A percentile compares a stretch with the other conserved stretches of the same genome.
Conservation (phyloP, 53 echinoderm and acorn worm species). For the Arbacia lixula region DNA sequence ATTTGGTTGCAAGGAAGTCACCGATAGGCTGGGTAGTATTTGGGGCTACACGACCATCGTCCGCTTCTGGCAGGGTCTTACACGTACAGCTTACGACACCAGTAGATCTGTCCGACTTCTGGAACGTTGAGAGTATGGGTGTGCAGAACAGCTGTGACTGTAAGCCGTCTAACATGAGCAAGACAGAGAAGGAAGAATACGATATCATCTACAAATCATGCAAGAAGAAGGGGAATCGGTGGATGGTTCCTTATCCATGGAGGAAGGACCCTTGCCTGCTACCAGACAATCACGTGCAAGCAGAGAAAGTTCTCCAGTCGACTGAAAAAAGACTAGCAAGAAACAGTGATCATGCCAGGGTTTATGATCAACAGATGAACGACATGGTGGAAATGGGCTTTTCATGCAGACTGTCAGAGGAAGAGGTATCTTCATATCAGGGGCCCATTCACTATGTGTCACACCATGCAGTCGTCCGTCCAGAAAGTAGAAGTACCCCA, state of each 20-base stretch:
- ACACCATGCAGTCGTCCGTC: slow-evolving; percentile 64
- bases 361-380: slow-evolving; percentile 55
- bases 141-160: slow-evolving; percentile 38
- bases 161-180: slow-evolving; percentile 23
- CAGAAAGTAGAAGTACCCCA: slow-evolving; percentile 58
- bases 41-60: slow-evolving; percentile 21
- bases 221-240: slow-evolving; percentile 55
- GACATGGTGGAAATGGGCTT: slow-evolving; percentile 55
- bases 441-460: slow-evolving; percentile 73
- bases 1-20: slow-evolving; percentile 33
- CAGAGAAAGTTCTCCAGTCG: slow-evolving; percentile 44
- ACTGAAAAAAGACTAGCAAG: slow-evolving; percentile 42
- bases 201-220: slow-evolving; percentile 57
- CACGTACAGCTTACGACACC: slow-evolving; percentile 52
- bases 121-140: slow-evolving; percentile 65
- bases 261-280: neutral
- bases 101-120: slow-evolving; percentile 59
- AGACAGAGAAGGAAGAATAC: slow-evolving; percentile 54
- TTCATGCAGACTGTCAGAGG: slow-evolving; percentile 61
- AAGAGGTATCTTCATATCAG: slow-evolving; percentile 40
- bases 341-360: slow-evolving; percentile 48
- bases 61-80: slow-evolving; percentile 12
- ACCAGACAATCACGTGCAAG: slow-evolving; percentile 29
- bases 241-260: slow-evolving; percentile 65
- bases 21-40: slow-evolving; percentile 69